phyloP scores from a whole-genome alignment of 2,113 vertebrate species.

The Mustelus asterias region DNA sequence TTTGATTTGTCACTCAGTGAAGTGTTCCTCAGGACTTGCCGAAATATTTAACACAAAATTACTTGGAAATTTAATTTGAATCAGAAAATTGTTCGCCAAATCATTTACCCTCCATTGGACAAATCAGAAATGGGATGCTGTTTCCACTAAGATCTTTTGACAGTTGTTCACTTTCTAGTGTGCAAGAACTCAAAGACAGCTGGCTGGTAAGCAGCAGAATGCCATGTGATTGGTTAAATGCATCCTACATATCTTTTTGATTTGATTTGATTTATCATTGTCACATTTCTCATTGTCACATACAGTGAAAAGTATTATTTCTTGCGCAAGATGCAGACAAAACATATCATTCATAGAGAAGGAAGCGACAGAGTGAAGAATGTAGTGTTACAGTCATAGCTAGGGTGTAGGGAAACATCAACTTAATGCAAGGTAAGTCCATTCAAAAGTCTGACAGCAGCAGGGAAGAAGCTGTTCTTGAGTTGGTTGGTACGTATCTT shows the following conservation, averaged over 20 bases:
- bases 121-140: not conserved
- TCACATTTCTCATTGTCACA: too few relatives aligned
- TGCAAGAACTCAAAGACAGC: not conserved
- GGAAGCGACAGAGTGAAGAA: too few relatives aligned
- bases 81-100: not conserved
- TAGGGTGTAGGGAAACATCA: too few relatives aligned
- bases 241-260: not conserved
- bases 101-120: not conserved
- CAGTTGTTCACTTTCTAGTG: not conserved
- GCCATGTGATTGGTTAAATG: not conserved
- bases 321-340: too few relatives aligned
- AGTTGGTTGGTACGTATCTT: too few relatives aligned
- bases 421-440: too few relatives aligned
- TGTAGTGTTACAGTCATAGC: too few relatives aligned
- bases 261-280: too few relatives aligned
- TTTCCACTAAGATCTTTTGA: not conserved
- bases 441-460: too few relatives aligned
- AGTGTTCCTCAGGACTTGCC: not conserved
- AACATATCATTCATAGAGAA: too few relatives aligned
- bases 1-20: not conserved
- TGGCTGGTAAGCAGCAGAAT: not conserved
- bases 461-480: too few relatives aligned
- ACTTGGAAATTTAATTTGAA: not conserved
- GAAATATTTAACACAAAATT: not conserved
- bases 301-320: too few relatives aligned